Evolutionary conservation across 2,888 invertebrate species (phyloP), one percentile per base, ranked within the genome.

Genomic region (Sympetrum striolatum): DNA sequence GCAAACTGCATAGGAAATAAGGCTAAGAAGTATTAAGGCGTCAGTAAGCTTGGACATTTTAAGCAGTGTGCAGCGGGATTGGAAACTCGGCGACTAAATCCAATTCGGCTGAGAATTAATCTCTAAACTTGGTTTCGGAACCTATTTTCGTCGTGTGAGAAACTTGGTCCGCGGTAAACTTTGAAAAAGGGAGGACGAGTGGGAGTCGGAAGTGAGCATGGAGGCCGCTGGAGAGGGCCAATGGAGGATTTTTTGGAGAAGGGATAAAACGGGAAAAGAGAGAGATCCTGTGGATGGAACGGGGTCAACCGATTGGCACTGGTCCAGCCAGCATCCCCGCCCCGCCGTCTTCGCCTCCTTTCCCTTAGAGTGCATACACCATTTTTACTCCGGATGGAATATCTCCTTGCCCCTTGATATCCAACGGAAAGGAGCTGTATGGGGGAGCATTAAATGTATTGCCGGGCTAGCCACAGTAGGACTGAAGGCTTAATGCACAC

Each of bases 241-340:
- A 1, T 31, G 80, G 31, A 39, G 15, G 37, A 39, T 44, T 81
- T 81, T 81, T 44, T 25, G 81, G 82, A 35, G 58, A 12, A 25
- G n/a, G 25, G 44, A 81, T n/a, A 25, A 25, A 48, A 25, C 44
- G 81, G 53, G 53, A 37, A 39, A 18, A 44, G 10, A 58, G 22
- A 35, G 18, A 8, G 25, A 35, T n/a, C 22, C 37, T 31, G 22
- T 35, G 58, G 58, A 37, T 37, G n/a, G 64, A 86, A 86, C 60
- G 86, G 37, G 86, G 86, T 86, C 86, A 86, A 37, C 60, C 60
- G 86, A 86, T 86, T 86, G 86, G 86, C 86, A 60, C 37, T 0
- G 60, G 64, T 86, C 86, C 86, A 86, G 37, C 37, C 37, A 37
- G 14, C 31, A 5, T 73, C 73, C 73, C 73, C n/a, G 5, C 60